Conservation (phyloP, 2,113 vertebrate species). For the Stercorarius parasiticus region DNA sequence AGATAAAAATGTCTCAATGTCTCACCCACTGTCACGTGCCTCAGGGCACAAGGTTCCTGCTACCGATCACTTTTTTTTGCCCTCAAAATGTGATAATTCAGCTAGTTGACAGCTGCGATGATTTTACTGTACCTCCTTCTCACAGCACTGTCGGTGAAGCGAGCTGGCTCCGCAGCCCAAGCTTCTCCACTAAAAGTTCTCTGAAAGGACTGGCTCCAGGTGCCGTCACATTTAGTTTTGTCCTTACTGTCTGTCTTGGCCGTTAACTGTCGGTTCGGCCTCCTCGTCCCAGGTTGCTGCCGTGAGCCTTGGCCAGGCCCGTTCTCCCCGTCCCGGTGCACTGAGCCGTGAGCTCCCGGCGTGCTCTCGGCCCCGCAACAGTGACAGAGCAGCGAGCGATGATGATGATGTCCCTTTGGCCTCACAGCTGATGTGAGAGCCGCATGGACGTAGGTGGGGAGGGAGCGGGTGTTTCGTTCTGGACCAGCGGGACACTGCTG, state of each 20-base stretch:
- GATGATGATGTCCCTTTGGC: rapidly evolving
- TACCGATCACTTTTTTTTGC: not conserved
- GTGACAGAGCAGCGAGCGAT: rapidly evolving
- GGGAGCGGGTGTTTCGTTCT: not conserved
- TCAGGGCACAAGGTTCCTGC: not conserved
- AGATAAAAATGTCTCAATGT: not conserved
- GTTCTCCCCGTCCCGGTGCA: rapidly evolving
- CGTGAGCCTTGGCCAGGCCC: rapidly evolving
- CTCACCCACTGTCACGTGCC: not conserved
- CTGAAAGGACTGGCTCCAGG: not conserved
- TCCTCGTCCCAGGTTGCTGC: rapidly evolving
- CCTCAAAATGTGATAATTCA: constrained; percentile 44
- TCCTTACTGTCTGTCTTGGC: not conserved
- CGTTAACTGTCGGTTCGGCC: not conserved
- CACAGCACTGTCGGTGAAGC: not conserved
- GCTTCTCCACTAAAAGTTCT: not conserved
- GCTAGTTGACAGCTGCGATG: constrained; percentile 10
- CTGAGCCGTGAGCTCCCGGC: not conserved
- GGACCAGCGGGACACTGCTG: rapidly evolving
- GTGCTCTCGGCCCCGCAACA: not conserved
- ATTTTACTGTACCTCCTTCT: constrained; percentile 2
- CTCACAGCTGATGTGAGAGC: not conserved
- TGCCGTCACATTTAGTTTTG: not conserved
- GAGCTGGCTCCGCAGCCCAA: not conserved
- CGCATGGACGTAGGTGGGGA: not conserved